Evolutionary conservation across 2,888 invertebrate species (phyloP).

Genomic region (Clunio marinus): DNA sequence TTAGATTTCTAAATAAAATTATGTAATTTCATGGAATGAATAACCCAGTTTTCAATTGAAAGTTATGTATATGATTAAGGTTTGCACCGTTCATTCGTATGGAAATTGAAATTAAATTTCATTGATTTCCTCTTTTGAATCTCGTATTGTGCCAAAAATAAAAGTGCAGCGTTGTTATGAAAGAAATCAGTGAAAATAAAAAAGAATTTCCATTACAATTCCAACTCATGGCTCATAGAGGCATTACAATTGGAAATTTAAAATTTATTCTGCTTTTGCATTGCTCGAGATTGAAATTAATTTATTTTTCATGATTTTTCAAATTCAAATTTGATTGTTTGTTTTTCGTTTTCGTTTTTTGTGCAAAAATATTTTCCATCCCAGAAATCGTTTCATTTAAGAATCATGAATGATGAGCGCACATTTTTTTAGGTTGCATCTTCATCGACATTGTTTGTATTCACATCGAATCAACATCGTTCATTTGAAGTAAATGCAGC

Average conservation of each 20-base stretch:
- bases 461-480: no score
- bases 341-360: no score
- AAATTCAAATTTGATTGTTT: constrained; percentile 23
- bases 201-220: constrained; percentile 9
- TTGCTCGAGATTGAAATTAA: background rate
- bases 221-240: background rate
- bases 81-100: background rate
- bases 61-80: constrained; percentile 7
- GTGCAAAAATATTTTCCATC: background rate
- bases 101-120: constrained; percentile 15
- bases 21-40: constrained; percentile 21
- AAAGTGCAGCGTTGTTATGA: constrained; percentile 3
- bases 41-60: constrained; percentile 7
- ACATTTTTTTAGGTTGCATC: no score
- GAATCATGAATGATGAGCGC: no score
- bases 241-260: constrained; percentile 5
- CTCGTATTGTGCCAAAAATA: constrained; percentile 4
- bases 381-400: background rate
- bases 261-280: constrained; percentile 11
- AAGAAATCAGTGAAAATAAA: no score
- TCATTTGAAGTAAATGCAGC: no score
- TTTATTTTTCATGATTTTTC: constrained; percentile 23
- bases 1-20: background rate
- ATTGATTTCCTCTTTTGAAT: constrained; percentile 12
- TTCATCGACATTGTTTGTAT: no score